A percentile compares a stretch with the other conserved stretches of the same genome.
These are phyloP conservation scores for Andricus curvator DNA, from an alignment of 2,888 invertebrate species.

Conservation along the genomic window DNA sequence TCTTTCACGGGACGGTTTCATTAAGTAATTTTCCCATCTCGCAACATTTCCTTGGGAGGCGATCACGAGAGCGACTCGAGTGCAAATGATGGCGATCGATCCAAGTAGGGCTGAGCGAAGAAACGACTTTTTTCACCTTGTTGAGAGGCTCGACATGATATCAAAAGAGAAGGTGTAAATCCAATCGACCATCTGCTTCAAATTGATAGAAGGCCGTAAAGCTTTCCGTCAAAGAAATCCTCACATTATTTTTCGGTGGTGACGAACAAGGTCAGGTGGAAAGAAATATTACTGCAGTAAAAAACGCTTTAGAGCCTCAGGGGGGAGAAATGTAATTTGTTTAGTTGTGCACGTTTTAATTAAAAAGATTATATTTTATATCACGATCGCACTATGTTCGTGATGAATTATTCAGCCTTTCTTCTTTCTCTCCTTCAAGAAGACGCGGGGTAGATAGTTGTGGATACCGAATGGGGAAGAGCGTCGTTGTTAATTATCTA, in stretches of 20 bases:
- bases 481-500: constrained; percentile 26
- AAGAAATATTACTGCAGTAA: not conserved
- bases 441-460: not conserved
- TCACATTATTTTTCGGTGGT: not conserved
- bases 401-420: constrained; percentile 28
- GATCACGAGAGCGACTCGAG: constrained; percentile 34
- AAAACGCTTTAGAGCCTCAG: not conserved
- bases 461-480: constrained; percentile 6
- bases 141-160: constrained; percentile 1
- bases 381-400: not conserved
- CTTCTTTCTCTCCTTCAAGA: not conserved
- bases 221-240: not conserved
- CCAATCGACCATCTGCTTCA: not conserved
- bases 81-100: constrained; percentile 36
- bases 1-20: constrained; percentile 30
- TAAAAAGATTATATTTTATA: constrained; percentile 27
- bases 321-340: not conserved
- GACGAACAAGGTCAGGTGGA: no score
- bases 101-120: constrained; percentile 20
- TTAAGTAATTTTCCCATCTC: constrained; percentile 36
- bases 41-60: constrained; percentile 35
- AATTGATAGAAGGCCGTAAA: not conserved
- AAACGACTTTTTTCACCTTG: constrained; percentile 25
- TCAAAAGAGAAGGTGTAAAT: constrained; percentile 29
- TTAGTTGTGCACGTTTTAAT: constrained; percentile 10